Conservation (phyloP, 2,888 invertebrate genomes). For the Eremobia ochroleuca region DNA sequence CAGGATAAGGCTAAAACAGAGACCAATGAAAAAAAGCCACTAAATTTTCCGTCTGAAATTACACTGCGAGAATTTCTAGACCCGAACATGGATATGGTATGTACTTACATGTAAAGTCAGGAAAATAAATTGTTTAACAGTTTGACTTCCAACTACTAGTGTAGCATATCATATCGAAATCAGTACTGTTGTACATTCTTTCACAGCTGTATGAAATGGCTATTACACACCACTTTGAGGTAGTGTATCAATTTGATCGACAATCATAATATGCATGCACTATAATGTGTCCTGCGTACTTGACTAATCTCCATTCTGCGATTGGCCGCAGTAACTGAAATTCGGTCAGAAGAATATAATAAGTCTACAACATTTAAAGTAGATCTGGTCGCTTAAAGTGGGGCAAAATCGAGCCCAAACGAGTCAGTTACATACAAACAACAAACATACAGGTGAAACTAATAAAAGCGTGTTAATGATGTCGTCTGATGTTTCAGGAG, state of each 20-base stretch:
- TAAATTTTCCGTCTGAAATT: constrained; percentile 73
- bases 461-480: no score
- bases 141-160: background rate
- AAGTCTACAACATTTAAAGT: no score
- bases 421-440: no score
- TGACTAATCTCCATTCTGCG: background rate
- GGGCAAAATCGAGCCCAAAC: no score
- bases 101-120: background rate
- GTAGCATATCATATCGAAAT: background rate
- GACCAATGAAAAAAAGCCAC: constrained; percentile 59
- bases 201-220: background rate
- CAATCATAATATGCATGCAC: background rate
- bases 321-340: background rate
- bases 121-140: background rate
- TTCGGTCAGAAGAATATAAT: background rate
- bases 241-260: background rate
- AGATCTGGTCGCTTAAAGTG: no score
- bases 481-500: constrained; percentile 66
- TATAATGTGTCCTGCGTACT: background rate
- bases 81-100: constrained; percentile 74
- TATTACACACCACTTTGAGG: no score
- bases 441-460: no score
- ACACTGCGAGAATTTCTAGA: constrained; percentile 77
- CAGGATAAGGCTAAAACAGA: constrained; percentile 55
- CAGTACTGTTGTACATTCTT: background rate